Base-by-base conservation (phyloP, 1,140 invertebrate species). In the Medauroidea extradentata region DNA sequence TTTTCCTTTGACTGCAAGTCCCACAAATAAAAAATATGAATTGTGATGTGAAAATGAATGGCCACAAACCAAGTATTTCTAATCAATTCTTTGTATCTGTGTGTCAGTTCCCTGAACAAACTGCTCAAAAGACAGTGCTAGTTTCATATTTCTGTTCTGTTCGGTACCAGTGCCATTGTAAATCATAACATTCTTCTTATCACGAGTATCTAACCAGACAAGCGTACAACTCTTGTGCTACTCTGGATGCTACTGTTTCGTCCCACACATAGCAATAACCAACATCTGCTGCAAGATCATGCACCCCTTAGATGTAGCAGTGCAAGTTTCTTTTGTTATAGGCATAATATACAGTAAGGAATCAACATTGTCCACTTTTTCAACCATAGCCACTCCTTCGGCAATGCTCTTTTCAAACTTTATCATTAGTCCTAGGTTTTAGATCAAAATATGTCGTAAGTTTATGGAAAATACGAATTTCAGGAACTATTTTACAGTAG, bases 91-190 rank as follows among this genome's bases (percentile, higher is more conserved):
- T 46, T 46, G 4, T 21, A 25, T 13, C 24, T 46, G 18, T 4
- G 24, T 46, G 44, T 46, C 44, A 21, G 44, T 34, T 34, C 29
- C 11, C 11, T 34, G 29, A 34, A 34, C 48, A 16, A 72, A 72
- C 46, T 61, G 53, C 29, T n/a, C n/a, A 8, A 23, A 52, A 18
- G 29, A 23, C 16, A 25, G 18, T 21, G 50, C 50, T 16, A 52
- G 8, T 52, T 52, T 52, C 13, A 52, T 27, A 25, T 52, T 52
- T 29, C 50, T 52, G 24, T 52, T 52, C n/a, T 52, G 50, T 52
- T 16, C 50, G 9, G 21, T 29, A 29, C 50, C 5, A 21, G 43
- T 41, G 27, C 39, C 54, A 41, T 4, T 16, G 43, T 56, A 56
- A 21, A 56, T 34, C 16, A 48, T 18, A 14, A 8, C 16, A 21